Evolutionary conservation across 2,113 vertebrate genomes (phyloP).

Genomic region (Erythrolamprus reginae): DNA sequence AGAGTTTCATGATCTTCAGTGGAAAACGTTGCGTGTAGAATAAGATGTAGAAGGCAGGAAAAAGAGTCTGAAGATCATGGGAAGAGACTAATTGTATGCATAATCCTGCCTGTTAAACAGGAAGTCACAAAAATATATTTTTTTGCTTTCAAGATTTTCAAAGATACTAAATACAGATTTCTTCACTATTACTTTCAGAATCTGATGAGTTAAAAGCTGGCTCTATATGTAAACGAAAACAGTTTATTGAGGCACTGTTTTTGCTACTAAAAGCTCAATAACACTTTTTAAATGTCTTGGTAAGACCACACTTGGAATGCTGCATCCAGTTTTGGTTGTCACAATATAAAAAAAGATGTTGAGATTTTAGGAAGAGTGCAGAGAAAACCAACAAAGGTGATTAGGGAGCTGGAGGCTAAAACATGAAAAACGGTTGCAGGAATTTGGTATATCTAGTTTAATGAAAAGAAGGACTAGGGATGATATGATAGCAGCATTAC

Average conservation of each 20-base stretch:
- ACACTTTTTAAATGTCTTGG: neutral
- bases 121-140: neutral
- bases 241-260: neutral
- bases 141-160: neutral
- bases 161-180: neutral
- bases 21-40: neutral
- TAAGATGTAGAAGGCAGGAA: neutral
- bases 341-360: neutral
- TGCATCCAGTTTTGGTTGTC: neutral
- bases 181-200: neutral
- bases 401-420: too few relatives aligned
- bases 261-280: neutral
- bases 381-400: too few relatives aligned
- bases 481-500: neutral
- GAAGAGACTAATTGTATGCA: neutral
- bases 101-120: neutral
- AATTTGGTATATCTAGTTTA: too few relatives aligned
- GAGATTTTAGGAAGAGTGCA: neutral
- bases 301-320: neutral
- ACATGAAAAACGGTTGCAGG: too few relatives aligned
- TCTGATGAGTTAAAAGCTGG: neutral
- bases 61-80: neutral
- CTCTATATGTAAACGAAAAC: neutral
- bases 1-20: neutral
- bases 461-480: neutral